Base-by-base conservation (phyloP, 30 jellyfish, hydroid and myxozoan species). In the Aurelia coerulea region DNA sequence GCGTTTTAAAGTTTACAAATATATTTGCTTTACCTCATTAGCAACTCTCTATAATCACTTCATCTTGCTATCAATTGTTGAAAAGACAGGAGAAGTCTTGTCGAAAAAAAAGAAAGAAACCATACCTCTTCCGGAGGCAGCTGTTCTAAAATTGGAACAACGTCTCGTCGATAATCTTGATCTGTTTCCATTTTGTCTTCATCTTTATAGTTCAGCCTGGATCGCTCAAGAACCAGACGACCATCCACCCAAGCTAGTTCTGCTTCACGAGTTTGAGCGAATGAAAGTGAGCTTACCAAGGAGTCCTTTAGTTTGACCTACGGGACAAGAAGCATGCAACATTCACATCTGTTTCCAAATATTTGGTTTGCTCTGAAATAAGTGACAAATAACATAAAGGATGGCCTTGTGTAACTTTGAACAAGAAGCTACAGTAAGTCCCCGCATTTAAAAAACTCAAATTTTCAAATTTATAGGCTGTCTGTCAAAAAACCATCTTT, bases 221-320 rank as follows among this genome's bases (percentile, higher is more conserved):
- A 19, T 37, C 79, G 89, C 56, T 92, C 95, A 75, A 92, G 82
- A 16, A 89, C 88, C 91, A 94, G 69, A 58, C 89, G 97, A 10
- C 99, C 99, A 89, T 94, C 99, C 10, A 94, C 97, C 99, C 99
- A 94, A 23, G 99, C 99, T 12, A 94, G 88, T 53, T 94, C 99
- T 5, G 97, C 93, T 29, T 88, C 97, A 76, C 91, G 96, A 18
- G 99, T 96, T 34, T 80, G 91, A 37, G 97, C 93, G 74, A 94
- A 94, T 32, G 80, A 83, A 73, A 94, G 73, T 2, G 99, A 94
- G 70, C 99, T 94, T 16, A 94, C 99, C 89, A 94, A 76, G 13
- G 99, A 89, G 66, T 94, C 99, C 67, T 94, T 94, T 31, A 94
- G 84, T 71, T 94, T 94, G 74, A 94, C 97, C 97, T 93, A 69